Evolutionary conservation across 2,888 invertebrate species (phyloP), one percentile per base, ranked within the genome.

Genomic region (Pristionchus fissidentatus): DNA sequence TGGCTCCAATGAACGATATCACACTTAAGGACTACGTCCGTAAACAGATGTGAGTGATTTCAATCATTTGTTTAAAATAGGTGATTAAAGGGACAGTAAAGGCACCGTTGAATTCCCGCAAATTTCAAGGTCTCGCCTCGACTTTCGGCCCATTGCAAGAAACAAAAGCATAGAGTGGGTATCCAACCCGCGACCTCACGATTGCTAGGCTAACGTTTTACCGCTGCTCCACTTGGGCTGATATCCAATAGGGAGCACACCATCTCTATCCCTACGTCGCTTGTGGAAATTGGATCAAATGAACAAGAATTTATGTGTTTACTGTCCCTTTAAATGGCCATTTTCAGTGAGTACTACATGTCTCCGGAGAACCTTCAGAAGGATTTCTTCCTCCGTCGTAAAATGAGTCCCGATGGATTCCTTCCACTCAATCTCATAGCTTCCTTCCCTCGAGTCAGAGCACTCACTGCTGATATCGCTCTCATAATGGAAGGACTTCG

Each of bases 271-370:
- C n/a, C n/a, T n/a, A n/a, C n/a, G n/a, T n/a, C n/a, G n/a, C n/a
- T n/a, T n/a, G n/a, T n/a, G n/a, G n/a, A n/a, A n/a, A n/a, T n/a
- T n/a, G n/a, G n/a, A n/a, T n/a, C n/a, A n/a, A n/a, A n/a, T n/a
- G n/a, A n/a, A n/a, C n/a, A n/a, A n/a, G n/a, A n/a, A n/a, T n/a
- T n/a, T n/a, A n/a, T n/a, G n/a, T n/a, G n/a, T n/a, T n/a, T n/a
- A n/a, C n/a, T n/a, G n/a, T n/a, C n/a, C n/a, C n/a, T n/a, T n/a
- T n/a, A n/a, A n/a, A n/a, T n/a, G 43, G 29, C 41, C 35, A 86
- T 85, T 90, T 95, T 57, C 94, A 98, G 98, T 93, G 98, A 99
- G 94, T 99, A 99, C 94, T 99, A 99, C 95, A 98, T 99, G 94
- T 97, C 97, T 90, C 95, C 96, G 88, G 97, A 97, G 92, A 99